Percentiles rank a stretch among this genome's conserved stretches.
Evolutionary conservation across 2,888 invertebrate species (phyloP).

Genomic region (Lissonota sp.): DNA sequence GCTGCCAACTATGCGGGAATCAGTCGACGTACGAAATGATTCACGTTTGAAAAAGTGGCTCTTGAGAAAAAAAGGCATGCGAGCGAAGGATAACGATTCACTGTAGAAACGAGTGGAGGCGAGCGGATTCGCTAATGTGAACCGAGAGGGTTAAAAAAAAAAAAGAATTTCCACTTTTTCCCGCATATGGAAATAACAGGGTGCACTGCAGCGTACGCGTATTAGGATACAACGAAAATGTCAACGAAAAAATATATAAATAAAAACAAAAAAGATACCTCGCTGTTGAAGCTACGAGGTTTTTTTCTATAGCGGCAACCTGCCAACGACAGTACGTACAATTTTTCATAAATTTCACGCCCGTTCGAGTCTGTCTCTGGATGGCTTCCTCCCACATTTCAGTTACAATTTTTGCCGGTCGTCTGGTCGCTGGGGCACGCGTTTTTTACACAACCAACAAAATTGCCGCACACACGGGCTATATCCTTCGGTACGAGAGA

Average conservation of each 20-base stretch:
- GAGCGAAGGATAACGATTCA: slow-evolving; percentile 19
- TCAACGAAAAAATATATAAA: slow-evolving; percentile 24
- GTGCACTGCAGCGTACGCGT: slow-evolving; percentile 18
- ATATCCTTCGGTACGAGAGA: neutral
- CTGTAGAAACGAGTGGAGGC: neutral
- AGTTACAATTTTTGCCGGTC: slow-evolving; percentile 62
- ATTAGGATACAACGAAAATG: slow-evolving; percentile 29
- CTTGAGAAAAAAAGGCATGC: neutral
- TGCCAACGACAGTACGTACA: slow-evolving; percentile 62
- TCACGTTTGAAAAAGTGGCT: too few relatives aligned
- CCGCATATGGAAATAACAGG: slow-evolving; percentile 37
- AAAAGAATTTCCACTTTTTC: slow-evolving; percentile 28
- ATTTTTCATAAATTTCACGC: slow-evolving; percentile 70
- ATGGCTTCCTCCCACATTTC: slow-evolving; percentile 49
- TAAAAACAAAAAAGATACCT: slow-evolving; percentile 26
- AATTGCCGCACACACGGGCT: slow-evolving; percentile 45
- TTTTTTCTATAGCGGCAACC: slow-evolving; percentile 49
- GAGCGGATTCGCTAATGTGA: slow-evolving; percentile 26
- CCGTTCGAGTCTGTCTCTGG: slow-evolving; percentile 50
- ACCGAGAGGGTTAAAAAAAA: neutral
- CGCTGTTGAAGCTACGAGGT: slow-evolving; percentile 44
- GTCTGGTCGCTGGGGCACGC: slow-evolving; percentile 39
- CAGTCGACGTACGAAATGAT: too few relatives aligned
- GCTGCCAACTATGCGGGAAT: too few relatives aligned
- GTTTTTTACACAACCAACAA: slow-evolving; percentile 51